Evolutionary conservation across 2,113 vertebrate species (phyloP).

Genomic region (Sitta europaea): DNA sequence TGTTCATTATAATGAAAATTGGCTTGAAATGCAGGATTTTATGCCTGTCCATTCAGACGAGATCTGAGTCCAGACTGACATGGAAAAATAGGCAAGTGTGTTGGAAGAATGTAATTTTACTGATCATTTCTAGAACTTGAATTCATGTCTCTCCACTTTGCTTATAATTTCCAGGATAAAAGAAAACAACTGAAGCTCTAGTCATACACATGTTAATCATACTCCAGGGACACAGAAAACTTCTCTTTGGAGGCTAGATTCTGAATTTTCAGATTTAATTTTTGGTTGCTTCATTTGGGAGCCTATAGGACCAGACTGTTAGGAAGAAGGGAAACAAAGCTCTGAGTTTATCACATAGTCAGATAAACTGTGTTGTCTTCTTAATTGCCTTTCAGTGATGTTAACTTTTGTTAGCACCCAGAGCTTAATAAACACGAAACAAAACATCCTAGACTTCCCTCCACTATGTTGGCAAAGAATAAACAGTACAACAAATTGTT

Average conservation of each 20-base stretch:
- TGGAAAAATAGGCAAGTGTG: not conserved
- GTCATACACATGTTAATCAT: not conserved
- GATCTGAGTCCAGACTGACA: not conserved
- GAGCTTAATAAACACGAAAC: not conserved
- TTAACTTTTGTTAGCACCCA: not conserved
- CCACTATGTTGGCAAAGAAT: not conserved
- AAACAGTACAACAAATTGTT: not conserved
- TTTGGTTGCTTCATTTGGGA: not conserved
- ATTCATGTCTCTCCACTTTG: not conserved
- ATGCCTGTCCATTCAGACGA: not conserved
- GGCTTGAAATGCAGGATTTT: not conserved
- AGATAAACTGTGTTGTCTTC: not conserved
- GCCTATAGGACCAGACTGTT: not conserved
- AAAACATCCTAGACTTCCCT: not conserved
- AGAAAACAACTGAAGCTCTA: not conserved
- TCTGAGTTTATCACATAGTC: not conserved
- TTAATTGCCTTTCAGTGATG: not conserved
- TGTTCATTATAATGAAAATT: not conserved
- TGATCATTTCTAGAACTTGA: not conserved
- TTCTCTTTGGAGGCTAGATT: not conserved
- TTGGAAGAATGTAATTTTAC: not conserved
- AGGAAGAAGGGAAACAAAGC: not conserved
- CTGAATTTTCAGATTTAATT: not conserved
- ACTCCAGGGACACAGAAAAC: accelerated
- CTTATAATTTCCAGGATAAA: not conserved